Conservation (phyloP, 2,888 invertebrate genomes). For the Shargacucullia verbasci region DNA sequence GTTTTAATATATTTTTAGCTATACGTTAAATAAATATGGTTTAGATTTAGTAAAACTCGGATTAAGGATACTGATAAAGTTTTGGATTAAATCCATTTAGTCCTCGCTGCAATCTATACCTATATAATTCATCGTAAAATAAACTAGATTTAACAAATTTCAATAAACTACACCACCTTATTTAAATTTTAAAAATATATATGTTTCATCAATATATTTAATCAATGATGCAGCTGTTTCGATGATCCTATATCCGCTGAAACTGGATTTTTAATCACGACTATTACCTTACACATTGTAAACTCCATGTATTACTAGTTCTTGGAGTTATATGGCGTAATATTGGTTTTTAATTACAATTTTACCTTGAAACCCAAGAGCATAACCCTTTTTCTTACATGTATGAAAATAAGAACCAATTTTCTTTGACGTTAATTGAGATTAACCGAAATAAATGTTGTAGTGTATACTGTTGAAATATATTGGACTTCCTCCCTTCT, state of each 20-base stretch:
- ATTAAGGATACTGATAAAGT: too few relatives aligned
- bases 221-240: constrained; percentile 36
- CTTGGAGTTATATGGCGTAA: constrained; percentile 47
- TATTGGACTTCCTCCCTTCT: constrained; percentile 43
- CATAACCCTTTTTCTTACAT: fast-evolving
- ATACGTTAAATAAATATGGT: too few relatives aligned
- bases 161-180: too few relatives aligned
- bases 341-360: constrained; percentile 46
- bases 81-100: too few relatives aligned
- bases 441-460: neutral
- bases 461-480: constrained; percentile 27
- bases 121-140: too few relatives aligned
- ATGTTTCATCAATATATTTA: constrained; percentile 5
- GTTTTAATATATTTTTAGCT: too few relatives aligned
- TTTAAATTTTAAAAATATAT: too few relatives aligned
- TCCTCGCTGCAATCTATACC: too few relatives aligned
- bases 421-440: neutral
- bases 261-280: constrained; percentile 55
- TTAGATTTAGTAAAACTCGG: too few relatives aligned
- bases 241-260: constrained; percentile 46
- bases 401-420: constrained; percentile 7
- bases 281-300: constrained; percentile 46
- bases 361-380: neutral
- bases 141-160: too few relatives aligned
- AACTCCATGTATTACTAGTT: constrained; percentile 30